Conservation (phyloP, 2,113 vertebrate genomes). For the Corynorhinus townsendii region DNA sequence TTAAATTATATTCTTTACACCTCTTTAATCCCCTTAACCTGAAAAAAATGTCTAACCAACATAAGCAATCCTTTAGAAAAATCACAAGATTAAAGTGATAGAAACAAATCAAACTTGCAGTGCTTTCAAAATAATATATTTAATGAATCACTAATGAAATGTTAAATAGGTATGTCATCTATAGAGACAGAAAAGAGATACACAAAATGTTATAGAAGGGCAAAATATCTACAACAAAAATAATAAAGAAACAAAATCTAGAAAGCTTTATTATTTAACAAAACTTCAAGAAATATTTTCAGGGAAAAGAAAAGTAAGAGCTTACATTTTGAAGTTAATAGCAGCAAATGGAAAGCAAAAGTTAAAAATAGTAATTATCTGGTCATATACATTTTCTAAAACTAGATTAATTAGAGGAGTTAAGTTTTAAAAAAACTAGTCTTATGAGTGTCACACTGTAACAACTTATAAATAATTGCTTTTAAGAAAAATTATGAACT, state of each 20-base stretch:
- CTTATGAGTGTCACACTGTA: background rate
- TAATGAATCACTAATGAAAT: background rate
- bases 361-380: background rate
- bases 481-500: background rate
- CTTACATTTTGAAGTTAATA: background rate
- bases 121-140: conserved; percentile 4
- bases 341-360: background rate
- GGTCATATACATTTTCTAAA: background rate
- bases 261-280: background rate
- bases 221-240: background rate
- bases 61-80: background rate
- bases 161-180: background rate
- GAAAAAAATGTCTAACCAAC: background rate
- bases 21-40: background rate
- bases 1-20: background rate
- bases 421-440: background rate
- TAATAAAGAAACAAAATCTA: background rate
- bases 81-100: background rate
- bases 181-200: background rate
- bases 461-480: background rate
- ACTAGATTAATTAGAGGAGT: background rate
- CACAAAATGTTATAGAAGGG: background rate
- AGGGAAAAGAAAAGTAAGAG: background rate
- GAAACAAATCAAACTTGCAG: background rate
- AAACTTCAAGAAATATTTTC: background rate